These are phyloP conservation scores for Sebastes steindachneri DNA, from an alignment of 2,797 vertebrate species.

Conservation along the genomic window DNA sequence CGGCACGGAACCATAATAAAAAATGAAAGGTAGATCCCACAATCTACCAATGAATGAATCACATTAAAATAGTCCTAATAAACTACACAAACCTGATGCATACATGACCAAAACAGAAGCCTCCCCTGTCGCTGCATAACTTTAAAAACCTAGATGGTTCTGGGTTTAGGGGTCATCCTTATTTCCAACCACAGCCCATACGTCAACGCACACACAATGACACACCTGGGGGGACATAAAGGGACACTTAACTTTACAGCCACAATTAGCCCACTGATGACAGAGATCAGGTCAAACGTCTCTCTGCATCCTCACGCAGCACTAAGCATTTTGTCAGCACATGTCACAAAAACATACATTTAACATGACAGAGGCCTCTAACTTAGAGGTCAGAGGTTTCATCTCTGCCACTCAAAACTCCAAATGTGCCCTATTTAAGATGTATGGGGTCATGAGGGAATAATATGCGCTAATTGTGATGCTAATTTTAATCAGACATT, in stretches of 20 bases:
- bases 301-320: conserved; percentile 17
- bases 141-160: neutral
- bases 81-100: neutral
- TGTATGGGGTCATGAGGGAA: conserved; percentile 49
- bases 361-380: conserved; percentile 72
- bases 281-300: conserved; percentile 75
- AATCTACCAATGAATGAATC: neutral
- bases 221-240: conserved; percentile 1
- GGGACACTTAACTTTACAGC: conserved; percentile 28
- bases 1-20: neutral
- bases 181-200: neutral
- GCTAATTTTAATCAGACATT: conserved; percentile 56
- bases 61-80: neutral
- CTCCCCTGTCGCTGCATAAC: neutral
- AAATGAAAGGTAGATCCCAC: neutral
- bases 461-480: conserved; percentile 14
- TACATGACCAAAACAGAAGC: neutral
- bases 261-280: conserved; percentile 44
- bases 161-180: neutral
- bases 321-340: conserved; percentile 67
- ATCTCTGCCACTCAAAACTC: conserved; percentile 69
- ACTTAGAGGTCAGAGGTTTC: conserved; percentile 63
- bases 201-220: conserved; percentile 16
- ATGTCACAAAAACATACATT: conserved; percentile 69
- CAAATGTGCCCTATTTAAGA: conserved; percentile 36